Evolutionary conservation across 2,113 vertebrate genomes (phyloP).

Genomic region (Typhlomys cinereus): DNA sequence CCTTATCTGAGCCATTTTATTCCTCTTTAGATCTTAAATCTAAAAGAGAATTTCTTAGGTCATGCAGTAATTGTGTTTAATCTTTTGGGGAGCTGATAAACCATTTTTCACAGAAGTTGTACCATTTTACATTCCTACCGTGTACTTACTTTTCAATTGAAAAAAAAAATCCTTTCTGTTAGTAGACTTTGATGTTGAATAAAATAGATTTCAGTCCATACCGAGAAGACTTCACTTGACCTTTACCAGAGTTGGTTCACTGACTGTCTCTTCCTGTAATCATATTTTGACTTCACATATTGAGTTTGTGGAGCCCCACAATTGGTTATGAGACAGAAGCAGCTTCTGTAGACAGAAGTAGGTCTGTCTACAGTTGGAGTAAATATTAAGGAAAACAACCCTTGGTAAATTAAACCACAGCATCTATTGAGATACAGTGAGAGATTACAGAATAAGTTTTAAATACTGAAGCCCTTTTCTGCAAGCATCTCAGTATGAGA

Average conservation of each 20-base stretch:
- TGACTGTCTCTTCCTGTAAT: neutral
- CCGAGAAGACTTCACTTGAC: constrained; percentile 12
- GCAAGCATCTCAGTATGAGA: neutral
- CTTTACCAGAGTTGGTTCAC: neutral
- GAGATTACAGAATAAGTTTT: constrained; percentile 34
- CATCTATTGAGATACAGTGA: neutral
- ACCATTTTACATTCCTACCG: neutral
- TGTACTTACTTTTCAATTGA: constrained; percentile 24
- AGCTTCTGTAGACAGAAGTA: constrained; percentile 28
- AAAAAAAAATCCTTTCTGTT: neutral
- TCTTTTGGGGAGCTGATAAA: neutral
- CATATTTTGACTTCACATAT: neutral
- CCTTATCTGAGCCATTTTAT: no score
- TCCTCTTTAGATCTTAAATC: neutral
- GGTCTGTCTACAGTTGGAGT: neutral
- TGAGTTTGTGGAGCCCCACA: neutral
- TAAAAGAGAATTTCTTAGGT: constrained; percentile 13
- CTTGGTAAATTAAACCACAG: constrained; percentile 26
- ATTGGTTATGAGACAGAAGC: constrained; percentile 21
- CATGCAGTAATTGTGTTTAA: neutral
- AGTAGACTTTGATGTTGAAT: constrained; percentile 36
- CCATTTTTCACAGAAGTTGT: neutral
- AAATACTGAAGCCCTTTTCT: constrained; percentile 49
- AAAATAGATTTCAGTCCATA: constrained; percentile 37
- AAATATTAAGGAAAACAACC: constrained; percentile 33